Percentiles rank a stretch among this genome's conserved stretches.
These are phyloP conservation scores for Neocrepidodera transversa DNA, from an alignment of 2,888 invertebrate genomes.

Conservation along the genomic window DNA sequence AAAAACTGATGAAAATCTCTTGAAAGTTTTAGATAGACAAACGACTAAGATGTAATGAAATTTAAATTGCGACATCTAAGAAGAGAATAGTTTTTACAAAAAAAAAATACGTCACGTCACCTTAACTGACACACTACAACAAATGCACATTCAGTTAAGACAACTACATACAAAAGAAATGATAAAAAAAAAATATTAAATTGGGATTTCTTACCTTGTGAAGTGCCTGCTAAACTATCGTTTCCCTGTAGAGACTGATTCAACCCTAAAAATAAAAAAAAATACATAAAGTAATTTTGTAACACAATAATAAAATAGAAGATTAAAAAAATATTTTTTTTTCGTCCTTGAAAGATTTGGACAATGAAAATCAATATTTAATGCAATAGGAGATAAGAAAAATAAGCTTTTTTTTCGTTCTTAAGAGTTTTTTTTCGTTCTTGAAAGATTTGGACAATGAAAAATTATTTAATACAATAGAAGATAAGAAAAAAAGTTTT, in stretches of 20 bases:
- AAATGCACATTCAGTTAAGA: conserved; percentile 44
- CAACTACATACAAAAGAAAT: conserved; percentile 33
- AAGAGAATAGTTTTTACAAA: conserved; percentile 13
- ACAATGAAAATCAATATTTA: too few relatives aligned
- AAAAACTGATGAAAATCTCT: conserved; percentile 8
- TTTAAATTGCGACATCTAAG: not conserved
- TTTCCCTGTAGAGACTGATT: conserved; percentile 64
- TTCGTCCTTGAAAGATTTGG: too few relatives aligned
- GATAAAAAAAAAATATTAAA: conserved; percentile 16
- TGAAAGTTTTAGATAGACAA: conserved; percentile 10
- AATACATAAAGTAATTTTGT: not conserved
- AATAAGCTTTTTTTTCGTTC: too few relatives aligned
- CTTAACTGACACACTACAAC: conserved; percentile 43
- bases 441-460: too few relatives aligned
- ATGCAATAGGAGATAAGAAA: too few relatives aligned
- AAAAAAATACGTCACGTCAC: conserved; percentile 36
- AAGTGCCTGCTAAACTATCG: conserved; percentile 82
- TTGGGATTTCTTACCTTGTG: conserved; percentile 75
- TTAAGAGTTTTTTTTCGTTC: too few relatives aligned
- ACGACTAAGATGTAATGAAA: not conserved
- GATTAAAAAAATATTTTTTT: too few relatives aligned
- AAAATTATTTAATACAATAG: too few relatives aligned
- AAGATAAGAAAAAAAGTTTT: too few relatives aligned
- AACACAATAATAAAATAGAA: not conserved
- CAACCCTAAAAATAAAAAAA: conserved; percentile 64